phyloP scores from a whole-genome alignment of 2,113 vertebrate species.

The Zootoca vivipara region DNA sequence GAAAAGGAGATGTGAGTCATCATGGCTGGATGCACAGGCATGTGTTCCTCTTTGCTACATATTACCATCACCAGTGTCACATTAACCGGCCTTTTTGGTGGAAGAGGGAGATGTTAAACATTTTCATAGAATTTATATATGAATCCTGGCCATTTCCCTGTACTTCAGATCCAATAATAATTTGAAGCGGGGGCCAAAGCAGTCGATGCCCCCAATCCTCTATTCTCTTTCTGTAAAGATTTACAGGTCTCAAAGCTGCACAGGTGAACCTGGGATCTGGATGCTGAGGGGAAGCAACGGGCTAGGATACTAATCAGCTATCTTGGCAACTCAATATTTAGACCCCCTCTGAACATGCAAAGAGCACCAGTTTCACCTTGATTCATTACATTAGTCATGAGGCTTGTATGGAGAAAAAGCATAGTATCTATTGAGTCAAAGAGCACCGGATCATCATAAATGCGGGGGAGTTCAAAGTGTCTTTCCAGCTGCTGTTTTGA shows the following conservation, averaged over 20 bases:
- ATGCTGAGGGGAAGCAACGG: not conserved
- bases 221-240: not conserved
- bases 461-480: not conserved
- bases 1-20: not conserved
- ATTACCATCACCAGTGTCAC: not conserved
- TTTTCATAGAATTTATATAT: not conserved
- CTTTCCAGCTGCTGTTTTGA: not conserved
- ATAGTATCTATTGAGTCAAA: not conserved
- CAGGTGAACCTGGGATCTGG: not conserved
- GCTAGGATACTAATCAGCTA: not conserved
- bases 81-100: not conserved
- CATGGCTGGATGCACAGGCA: not conserved
- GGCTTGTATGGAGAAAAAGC: no score
- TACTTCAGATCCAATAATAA: not conserved
- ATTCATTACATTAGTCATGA: not conserved
- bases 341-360: not conserved
- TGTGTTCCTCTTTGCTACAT: not conserved
- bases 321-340: not conserved
- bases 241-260: not conserved
- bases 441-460: not conserved
- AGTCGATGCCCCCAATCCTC: not conserved
- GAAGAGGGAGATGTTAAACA: not conserved
- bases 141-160: not conserved
- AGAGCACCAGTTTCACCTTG: not conserved
- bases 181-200: not conserved